phyloP scores from a whole-genome alignment of 1,140 invertebrate genomes.

The Ectropis grisescens region DNA sequence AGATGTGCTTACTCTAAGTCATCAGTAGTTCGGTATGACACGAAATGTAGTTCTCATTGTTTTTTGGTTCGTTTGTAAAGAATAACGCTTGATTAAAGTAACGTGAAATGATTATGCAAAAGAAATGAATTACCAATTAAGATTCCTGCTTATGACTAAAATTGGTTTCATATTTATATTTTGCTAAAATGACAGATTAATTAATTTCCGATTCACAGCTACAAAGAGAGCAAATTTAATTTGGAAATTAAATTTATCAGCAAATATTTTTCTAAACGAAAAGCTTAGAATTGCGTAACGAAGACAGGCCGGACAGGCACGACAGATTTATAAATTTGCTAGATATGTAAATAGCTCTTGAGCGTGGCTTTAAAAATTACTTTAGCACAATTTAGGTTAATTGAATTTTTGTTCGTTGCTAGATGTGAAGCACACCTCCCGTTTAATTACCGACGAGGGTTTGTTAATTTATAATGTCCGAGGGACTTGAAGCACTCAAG shows the following conservation, averaged over 20 bases:
- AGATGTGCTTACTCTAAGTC: too few relatives aligned
- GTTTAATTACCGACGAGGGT: constrained; percentile 56
- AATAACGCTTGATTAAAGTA: too few relatives aligned
- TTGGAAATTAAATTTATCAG: constrained; percentile 16
- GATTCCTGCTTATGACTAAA: too few relatives aligned
- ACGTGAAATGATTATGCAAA: too few relatives aligned
- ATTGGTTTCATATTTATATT: too few relatives aligned
- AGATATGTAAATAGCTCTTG: constrained; percentile 37
- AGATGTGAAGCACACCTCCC: constrained; percentile 50
- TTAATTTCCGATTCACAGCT: constrained; percentile 10
- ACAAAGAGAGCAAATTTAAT: constrained; percentile 5
- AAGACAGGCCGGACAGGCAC: constrained; percentile 16
- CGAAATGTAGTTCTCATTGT: too few relatives aligned
- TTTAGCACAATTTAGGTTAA: constrained; percentile 48
- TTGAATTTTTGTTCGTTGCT: constrained; percentile 57
- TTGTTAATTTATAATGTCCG: constrained; percentile 64
- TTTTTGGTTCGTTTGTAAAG: too few relatives aligned
- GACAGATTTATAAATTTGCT: constrained; percentile 34
- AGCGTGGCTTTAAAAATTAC: constrained; percentile 36
- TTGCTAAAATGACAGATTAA: constrained; percentile 18
- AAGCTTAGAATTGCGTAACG: constrained; percentile 9
- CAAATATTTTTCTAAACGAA: constrained; percentile 17
- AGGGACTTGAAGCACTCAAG: constrained; percentile 45
- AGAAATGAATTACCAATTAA: too few relatives aligned
- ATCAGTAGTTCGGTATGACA: too few relatives aligned